Conservation (phyloP, 2,797 vertebrate genomes). For the Smutsia gigantea region DNA sequence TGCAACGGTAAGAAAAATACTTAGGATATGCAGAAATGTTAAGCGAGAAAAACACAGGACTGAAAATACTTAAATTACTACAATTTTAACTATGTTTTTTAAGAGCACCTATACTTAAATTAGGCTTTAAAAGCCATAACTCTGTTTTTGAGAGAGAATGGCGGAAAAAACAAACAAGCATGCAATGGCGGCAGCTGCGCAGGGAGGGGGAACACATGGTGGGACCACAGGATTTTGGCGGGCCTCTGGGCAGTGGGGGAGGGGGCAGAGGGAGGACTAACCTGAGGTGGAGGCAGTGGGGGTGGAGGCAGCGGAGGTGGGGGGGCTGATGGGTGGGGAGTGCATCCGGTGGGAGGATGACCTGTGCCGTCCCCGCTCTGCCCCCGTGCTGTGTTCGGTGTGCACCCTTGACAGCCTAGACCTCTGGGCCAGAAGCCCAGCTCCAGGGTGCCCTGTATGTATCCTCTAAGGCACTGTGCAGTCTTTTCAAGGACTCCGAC, state of each 20-base stretch:
- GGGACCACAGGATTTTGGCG: fast-evolving
- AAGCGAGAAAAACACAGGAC: neutral
- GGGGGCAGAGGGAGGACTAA: neutral
- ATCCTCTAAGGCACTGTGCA: neutral
- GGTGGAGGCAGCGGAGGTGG: neutral
- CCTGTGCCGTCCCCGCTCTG: too few relatives aligned
- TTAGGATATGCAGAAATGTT: neutral
- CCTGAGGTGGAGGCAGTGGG: neutral
- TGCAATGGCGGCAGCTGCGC: neutral
- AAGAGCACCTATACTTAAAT: neutral
- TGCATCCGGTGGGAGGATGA: neutral
- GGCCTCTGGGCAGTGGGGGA: neutral
- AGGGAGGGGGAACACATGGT: too few relatives aligned
- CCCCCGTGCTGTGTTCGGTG: too few relatives aligned
- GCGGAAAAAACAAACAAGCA: neutral
- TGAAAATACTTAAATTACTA: neutral
- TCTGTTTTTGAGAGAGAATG: neutral
- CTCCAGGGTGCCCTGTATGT: neutral
- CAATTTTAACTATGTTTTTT: slow-evolving; percentile 5
- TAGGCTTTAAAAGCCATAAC: slow-evolving; percentile 23
- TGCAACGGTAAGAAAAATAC: neutral
- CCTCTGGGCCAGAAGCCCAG: neutral
- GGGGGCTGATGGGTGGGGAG: too few relatives aligned
- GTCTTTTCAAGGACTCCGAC: neutral
- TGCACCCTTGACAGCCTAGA: fast-evolving